Conservation (phyloP, 2,888 invertebrate species). For the Arge pagana region DNA sequence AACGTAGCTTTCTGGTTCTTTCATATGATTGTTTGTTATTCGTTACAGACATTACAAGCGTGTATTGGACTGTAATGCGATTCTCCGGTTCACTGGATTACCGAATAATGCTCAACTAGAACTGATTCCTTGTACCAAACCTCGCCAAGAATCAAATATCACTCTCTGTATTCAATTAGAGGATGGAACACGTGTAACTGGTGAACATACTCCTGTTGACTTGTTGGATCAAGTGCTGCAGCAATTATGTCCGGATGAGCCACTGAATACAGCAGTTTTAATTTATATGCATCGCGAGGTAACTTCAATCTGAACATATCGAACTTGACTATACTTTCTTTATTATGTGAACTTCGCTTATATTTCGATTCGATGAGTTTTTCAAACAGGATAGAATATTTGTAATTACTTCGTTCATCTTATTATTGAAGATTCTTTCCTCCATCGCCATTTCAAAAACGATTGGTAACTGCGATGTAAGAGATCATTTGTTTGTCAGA, state of each 20-base stretch:
- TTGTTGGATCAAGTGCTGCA: slow-evolving; percentile 66
- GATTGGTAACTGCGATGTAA: too few relatives aligned
- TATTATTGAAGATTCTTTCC: too few relatives aligned
- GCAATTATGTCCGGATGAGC: slow-evolving; percentile 63
- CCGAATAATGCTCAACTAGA: slow-evolving; percentile 91
- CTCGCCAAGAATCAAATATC: slow-evolving; percentile 69
- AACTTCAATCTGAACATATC: too few relatives aligned
- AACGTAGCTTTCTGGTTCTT: slow-evolving; percentile 1
- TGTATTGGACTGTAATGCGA: slow-evolving; percentile 75
- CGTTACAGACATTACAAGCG: slow-evolving; percentile 73
- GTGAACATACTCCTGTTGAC: slow-evolving; percentile 64
- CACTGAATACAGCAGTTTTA: slow-evolving; percentile 40
- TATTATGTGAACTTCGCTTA: too few relatives aligned
- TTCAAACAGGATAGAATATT: too few relatives aligned
- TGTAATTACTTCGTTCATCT: too few relatives aligned
- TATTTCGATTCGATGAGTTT: too few relatives aligned
- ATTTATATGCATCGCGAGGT: slow-evolving; percentile 53
- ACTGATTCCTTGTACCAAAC: slow-evolving; percentile 71
- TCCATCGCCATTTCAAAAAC: too few relatives aligned
- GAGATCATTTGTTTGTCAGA: too few relatives aligned
- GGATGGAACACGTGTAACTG: slow-evolving; percentile 69
- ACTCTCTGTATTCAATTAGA: slow-evolving; percentile 78
- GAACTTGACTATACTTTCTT: too few relatives aligned
- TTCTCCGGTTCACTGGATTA: slow-evolving; percentile 82
- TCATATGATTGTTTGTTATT: neutral